Base-by-base conservation (phyloP, 2,888 invertebrate genomes). In the Coremacera marginata region DNA sequence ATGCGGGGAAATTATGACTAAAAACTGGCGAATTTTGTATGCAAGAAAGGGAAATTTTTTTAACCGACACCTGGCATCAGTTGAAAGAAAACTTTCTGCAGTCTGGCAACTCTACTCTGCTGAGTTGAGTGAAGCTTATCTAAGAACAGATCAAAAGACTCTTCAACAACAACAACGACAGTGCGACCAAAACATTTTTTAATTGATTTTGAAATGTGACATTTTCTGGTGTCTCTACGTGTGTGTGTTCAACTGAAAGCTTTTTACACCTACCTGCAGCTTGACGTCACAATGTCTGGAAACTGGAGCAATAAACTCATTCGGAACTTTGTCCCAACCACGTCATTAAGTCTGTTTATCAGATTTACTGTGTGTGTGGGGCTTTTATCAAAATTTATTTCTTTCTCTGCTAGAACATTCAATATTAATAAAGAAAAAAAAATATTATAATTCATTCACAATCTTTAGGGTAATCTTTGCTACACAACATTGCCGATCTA, bases 151-250 rank as follows among this genome's bases (percentile, higher is more conserved):
- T 63, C 63, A 63, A 11, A 62, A 31, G 63, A 2, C 63, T 27
- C 9, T 16, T 31, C 27, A 34, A 60, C 34, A 31, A 44, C 44
- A 44, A 44, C 37, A 37, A 37, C 37, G 4, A 9, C 25, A 60
- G 14, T 25, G 5, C 8, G 8, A 22, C 4, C 25, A 22, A 27
- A 63, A 34, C 8, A 16, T 8, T 16, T 60, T 63, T 63, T 31
- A 63, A 63, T 63, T 63, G 63, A 63, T 63, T 63, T 63, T 63
- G 14, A 31, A 63, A 34, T 31, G 31, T 16, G 63, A 16, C 63
- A 31, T 11, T 25, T 25, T 63, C 31, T 8, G 9, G 11, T 44
- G 14, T 44, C 14, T 14, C 44, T 11, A 11, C 14, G 11, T 44
- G 44, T 44, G 44, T 14, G 14, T 3, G 44, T 44, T 14, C 44